Base-by-base conservation (phyloP, 2,888 invertebrate species). In the Linnaemya tessellans region DNA sequence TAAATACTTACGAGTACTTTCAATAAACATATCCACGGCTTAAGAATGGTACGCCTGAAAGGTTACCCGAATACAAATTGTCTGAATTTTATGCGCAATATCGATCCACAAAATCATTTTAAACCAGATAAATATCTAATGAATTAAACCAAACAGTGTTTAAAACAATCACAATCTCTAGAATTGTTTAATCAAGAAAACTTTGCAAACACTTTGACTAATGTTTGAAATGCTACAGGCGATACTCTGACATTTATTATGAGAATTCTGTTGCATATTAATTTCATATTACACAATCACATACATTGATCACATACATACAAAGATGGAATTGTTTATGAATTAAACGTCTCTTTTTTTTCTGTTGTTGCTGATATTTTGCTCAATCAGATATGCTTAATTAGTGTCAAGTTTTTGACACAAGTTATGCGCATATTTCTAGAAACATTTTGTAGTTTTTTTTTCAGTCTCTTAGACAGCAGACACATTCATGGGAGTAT, bases 351-450 rank as follows among this genome's bases (percentile, higher is more conserved):
- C 8, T 67, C 11, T 49, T 41, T 70, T 30, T 30, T 30, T 30
- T 30, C 5, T 30, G 30, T 30, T 41, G 68, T 68, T 75, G 64
- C 64, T 82, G 75, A 77, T 70, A 77, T 71, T 77, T 77, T 77
- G 46, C 41, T 38, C 75, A 82, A 71, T 77, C 70, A 82, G 77
- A 77, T 62, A 65, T 49, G 43, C 38, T 77, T 77, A 82, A 82
- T 82, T 82, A 77, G 64, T 82, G 82, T 56, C 75, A 65, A 54
- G 56, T 56, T 58, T 65, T 49, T 46, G 58, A 56, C 49, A 77
- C 25, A 54, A 65, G 30, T 46, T 64, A 30, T 30, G 38, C 35
- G 58, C 46, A 77, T 58, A 77, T 35, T 30, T 30, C 15, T 60
- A 60, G 10, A 46, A 22, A 22, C 38, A 68, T 38, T 2, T 20